A percentile compares a stretch with the other conserved stretches of the same genome.
Evolutionary conservation across 2,113 vertebrate species (phyloP).

Genomic region (Quiscalus mexicanus): DNA sequence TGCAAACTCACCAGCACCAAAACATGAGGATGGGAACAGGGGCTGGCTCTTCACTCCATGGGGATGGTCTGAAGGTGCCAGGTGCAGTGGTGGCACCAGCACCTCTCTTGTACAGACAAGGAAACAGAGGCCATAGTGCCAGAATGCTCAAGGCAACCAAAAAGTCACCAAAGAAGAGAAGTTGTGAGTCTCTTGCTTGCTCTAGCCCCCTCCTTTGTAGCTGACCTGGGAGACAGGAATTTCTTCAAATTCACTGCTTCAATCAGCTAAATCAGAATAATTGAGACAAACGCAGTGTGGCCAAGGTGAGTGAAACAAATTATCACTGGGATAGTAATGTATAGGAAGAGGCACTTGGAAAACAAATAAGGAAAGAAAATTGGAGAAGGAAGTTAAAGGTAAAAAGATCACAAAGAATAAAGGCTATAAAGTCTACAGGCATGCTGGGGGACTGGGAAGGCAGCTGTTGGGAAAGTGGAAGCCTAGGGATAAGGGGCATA

Average conservation of each 20-base stretch:
- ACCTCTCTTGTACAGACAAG: not conserved
- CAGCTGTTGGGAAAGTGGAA: not conserved
- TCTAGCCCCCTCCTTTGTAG: not conserved
- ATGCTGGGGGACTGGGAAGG: not conserved
- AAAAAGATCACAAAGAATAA: not conserved
- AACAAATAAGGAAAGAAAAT: not conserved
- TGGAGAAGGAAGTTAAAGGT: not conserved
- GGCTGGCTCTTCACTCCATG: not conserved
- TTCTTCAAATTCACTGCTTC: not conserved
- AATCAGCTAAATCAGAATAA: not conserved
- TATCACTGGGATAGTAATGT: not conserved
- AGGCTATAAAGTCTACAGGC: not conserved
- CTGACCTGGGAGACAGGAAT: not conserved
- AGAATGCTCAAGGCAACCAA: not conserved
- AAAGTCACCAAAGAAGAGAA: not conserved
- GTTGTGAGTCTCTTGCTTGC: not conserved
- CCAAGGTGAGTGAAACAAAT: not conserved
- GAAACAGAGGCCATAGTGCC: not conserved
- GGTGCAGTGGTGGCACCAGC: not conserved
- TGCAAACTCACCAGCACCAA: not conserved
- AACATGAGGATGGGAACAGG: not conserved
- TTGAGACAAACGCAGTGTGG: not conserved
- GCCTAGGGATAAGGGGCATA: not conserved
- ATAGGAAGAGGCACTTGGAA: not conserved
- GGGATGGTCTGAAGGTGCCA: not conserved